phyloP scores from a whole-genome alignment of 1,140 invertebrate species.

The Drosophila triauraria region DNA sequence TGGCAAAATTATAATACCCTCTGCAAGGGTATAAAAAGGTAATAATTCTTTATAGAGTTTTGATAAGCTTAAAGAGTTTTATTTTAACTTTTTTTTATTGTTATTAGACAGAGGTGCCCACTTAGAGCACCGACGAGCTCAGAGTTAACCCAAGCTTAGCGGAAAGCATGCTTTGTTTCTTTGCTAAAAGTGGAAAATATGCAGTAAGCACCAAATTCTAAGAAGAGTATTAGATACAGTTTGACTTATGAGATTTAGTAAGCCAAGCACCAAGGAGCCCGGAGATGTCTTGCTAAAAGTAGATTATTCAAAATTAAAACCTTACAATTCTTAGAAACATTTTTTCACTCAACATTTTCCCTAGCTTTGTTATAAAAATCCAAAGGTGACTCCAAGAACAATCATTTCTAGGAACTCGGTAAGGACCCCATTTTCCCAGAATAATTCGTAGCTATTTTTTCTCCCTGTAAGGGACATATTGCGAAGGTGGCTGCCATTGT shows the following conservation, averaged over 20 bases:
- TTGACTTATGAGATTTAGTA: too few species aligned
- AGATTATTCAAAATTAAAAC: too few species aligned
- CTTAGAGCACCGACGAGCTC: background rate
- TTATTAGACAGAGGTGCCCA: too few species aligned
- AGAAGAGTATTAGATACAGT: too few species aligned
- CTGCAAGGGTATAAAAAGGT: too few species aligned
- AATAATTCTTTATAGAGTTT: too few species aligned
- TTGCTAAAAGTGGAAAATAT: background rate
- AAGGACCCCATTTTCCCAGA: background rate
- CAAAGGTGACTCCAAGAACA: background rate
- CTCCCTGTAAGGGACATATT: slow-evolving; percentile 22
- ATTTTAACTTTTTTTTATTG: too few species aligned
- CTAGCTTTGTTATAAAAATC: background rate
- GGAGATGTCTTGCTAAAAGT: background rate
- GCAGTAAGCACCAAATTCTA: background rate
- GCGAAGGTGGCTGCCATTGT: slow-evolving; percentile 24
- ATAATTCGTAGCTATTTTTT: background rate
- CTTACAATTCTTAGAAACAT: background rate
- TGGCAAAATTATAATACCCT: too few species aligned
- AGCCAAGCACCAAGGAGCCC: too few species aligned
- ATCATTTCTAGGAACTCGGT: background rate
- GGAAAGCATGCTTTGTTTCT: background rate
- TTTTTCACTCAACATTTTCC: background rate
- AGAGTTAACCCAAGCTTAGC: background rate
- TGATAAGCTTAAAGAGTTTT: too few species aligned